Percentiles rank a stretch among this genome's conserved stretches.
phyloP scores from a whole-genome alignment of 2,113 vertebrate species.

The Eupsittula cactorum region DNA sequence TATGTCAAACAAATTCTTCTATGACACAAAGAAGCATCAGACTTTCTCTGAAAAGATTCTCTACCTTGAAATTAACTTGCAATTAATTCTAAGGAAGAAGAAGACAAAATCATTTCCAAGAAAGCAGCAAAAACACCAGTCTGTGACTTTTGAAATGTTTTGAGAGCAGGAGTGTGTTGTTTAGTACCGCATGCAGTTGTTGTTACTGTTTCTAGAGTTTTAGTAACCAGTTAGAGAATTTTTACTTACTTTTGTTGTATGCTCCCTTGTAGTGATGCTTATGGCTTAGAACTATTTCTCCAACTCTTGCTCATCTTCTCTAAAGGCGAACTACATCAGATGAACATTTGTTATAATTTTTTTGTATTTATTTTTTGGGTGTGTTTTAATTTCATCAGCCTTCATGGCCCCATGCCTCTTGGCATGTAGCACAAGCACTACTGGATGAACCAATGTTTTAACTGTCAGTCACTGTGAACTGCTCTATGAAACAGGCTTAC shows the following conservation, averaged over 20 bases:
- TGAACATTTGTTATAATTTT: neutral
- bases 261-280: neutral
- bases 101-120: neutral
- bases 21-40: neutral
- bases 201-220: neutral
- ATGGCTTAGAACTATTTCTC: slow-evolving; percentile 30
- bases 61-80: neutral
- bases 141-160: neutral
- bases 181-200: neutral
- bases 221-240: neutral
- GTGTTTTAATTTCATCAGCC: neutral
- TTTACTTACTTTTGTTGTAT: neutral
- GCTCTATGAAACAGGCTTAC: slow-evolving; percentile 61
- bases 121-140: neutral
- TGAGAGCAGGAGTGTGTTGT: neutral
- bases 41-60: neutral
- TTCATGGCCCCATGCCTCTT: slow-evolving; percentile 45
- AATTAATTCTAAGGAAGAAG: neutral
- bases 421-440: slow-evolving; percentile 37
- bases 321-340: neutral
- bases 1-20: neutral
- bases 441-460: slow-evolving; percentile 55
- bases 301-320: neutral
- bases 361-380: neutral
- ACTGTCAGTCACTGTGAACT: slow-evolving; percentile 63